phyloP scores from a whole-genome alignment of 1,140 invertebrate species.

The Hylaeus volcanicus region DNA sequence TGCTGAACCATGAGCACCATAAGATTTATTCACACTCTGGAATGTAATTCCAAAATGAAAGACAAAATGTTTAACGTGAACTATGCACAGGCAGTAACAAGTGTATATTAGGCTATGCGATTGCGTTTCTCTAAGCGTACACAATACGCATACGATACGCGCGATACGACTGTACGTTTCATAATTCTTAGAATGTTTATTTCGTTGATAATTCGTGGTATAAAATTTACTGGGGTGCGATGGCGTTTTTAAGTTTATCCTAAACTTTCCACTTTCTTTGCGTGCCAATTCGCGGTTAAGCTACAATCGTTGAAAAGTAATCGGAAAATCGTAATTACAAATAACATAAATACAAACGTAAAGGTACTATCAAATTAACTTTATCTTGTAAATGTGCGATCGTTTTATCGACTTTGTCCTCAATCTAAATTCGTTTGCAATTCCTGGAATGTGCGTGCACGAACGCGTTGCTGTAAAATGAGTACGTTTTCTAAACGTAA shows the following conservation, averaged over 20 bases:
- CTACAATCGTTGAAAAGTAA: neutral
- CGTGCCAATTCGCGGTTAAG: neutral
- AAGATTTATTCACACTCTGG: constrained; percentile 28
- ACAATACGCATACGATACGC: neutral
- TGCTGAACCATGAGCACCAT: constrained; percentile 27
- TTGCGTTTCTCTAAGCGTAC: neutral
- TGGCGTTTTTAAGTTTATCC: neutral
- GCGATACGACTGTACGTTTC: neutral
- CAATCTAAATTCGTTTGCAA: constrained; percentile 1
- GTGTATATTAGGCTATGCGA: neutral
- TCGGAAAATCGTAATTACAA: neutral
- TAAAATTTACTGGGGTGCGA: neutral
- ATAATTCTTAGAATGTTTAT: neutral
- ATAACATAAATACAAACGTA: neutral
- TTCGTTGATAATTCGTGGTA: neutral
- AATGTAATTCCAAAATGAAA: constrained; percentile 51
- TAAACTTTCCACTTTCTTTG: neutral
- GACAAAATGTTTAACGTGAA: constrained; percentile 2
- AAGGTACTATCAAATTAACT: constrained; percentile 16
- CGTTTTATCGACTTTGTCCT: constrained; percentile 14
- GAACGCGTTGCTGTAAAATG: constrained; percentile 10
- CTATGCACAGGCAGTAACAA: constrained; percentile 8
- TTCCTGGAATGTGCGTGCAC: constrained; percentile 41
- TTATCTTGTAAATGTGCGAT: constrained; percentile 21
- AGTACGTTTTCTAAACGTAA: constrained; percentile 5